Conservation (phyloP, 2,113 vertebrate genomes). For the Eretmochelys imbricata region DNA sequence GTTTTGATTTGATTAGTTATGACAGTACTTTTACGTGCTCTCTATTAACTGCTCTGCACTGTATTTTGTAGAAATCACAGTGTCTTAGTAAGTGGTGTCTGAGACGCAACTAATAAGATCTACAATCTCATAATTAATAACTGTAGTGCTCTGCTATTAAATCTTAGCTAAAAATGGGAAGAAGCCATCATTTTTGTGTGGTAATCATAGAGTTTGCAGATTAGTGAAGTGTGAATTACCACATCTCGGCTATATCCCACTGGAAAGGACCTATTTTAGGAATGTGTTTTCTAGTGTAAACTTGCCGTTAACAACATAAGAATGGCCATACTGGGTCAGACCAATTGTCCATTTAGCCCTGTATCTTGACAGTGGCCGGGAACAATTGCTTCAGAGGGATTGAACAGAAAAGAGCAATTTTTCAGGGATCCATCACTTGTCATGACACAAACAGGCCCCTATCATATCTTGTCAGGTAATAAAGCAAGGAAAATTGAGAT, state of each 20-base stretch:
- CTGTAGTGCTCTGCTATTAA: background rate
- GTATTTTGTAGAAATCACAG: background rate
- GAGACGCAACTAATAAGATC: background rate
- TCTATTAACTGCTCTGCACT: background rate
- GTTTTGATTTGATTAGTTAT: background rate
- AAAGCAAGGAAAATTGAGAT: constrained; percentile 4
- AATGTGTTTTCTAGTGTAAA: background rate
- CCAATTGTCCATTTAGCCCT: background rate
- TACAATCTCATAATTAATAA: background rate
- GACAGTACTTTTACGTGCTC: background rate
- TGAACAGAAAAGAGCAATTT: background rate
- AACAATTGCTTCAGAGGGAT: background rate
- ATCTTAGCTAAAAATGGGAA: background rate
- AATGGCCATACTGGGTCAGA: background rate
- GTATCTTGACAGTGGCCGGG: background rate
- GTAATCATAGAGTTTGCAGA: background rate
- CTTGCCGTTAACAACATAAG: background rate
- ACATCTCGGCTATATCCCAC: background rate
- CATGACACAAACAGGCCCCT: background rate
- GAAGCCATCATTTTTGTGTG: background rate
- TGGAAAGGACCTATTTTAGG: background rate
- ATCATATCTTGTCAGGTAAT: constrained; percentile 25
- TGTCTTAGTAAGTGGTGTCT: background rate
- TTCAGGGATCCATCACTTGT: background rate
- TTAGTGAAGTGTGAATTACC: background rate